Conservation (phyloP, 1,140 invertebrate genomes). For the Aphaenogaster rudis region DNA sequence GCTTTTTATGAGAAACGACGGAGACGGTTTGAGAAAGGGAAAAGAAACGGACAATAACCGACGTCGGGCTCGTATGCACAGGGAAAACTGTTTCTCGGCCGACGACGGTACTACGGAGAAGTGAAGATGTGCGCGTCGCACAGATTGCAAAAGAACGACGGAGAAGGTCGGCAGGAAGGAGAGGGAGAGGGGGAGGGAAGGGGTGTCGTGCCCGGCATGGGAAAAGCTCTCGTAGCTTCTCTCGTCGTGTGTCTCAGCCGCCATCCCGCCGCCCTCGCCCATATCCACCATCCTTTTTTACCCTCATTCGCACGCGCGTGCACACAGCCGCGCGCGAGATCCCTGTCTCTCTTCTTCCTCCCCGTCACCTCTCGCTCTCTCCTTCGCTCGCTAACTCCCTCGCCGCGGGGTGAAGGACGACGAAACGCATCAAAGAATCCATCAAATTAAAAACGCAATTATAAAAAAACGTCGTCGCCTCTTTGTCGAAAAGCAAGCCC, state of each 20-base stretch:
- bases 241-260: constrained; percentile 60
- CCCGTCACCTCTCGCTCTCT: constrained; percentile 16
- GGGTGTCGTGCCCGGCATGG: constrained; percentile 65
- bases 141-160: constrained; percentile 63
- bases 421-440: constrained; percentile 83
- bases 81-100: constrained; percentile 61
- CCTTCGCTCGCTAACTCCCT: constrained; percentile 64
- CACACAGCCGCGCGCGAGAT: constrained; percentile 44
- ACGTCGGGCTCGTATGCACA: constrained; percentile 39
- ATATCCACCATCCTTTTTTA: constrained; percentile 48
- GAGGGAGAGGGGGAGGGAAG: constrained; percentile 1
- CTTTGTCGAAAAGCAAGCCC: constrained; percentile 82
- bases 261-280: constrained; percentile 39
- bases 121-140: constrained; percentile 69
- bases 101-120: constrained; percentile 49
- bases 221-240: constrained; percentile 67
- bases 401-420: constrained; percentile 65
- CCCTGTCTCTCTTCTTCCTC: constrained; percentile 27
- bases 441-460: constrained; percentile 87
- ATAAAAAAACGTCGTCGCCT: constrained; percentile 83
- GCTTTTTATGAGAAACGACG: background rate
- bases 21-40: constrained; percentile 6
- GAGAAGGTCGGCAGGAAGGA: background rate
- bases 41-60: constrained; percentile 45
- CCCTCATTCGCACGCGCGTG: constrained; percentile 38